Base-by-base conservation (phyloP, 1,140 invertebrate genomes). In the Patella vulgata region DNA sequence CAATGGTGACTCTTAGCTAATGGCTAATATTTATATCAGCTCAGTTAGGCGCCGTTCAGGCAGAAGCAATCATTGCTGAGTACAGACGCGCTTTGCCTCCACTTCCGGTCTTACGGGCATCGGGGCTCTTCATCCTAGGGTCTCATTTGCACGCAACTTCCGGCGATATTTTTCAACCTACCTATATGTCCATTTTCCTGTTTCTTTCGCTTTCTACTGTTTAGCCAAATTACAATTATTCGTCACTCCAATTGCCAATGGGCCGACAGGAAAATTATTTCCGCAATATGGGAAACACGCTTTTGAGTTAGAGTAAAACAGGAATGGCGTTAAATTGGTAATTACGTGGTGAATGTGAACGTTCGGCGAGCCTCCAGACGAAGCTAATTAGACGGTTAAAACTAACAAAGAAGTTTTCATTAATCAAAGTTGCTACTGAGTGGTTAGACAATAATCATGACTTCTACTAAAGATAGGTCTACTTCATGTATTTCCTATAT, bases 191-290 rank as follows among this genome's bases (percentile, higher is more conserved):
- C 43, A 39, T 46, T 39, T 61, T 61, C 59, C 59, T 47, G 59
- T 61, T 61, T 61, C 48, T 33, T 48, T 48, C 36, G 59, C 50
- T 61, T 61, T 61, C 39, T 36, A 40, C 59, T 61, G 59, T 61
- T 61, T 61, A 50, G 33, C 46, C 50, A 59, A 61, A 61, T 61
- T 42, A 61, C 59, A 61, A 61, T 61, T 61, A 61, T 61, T 61
- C 52, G 48, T 51, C 40, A n/a, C 30, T 33, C 21, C 36, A 31
- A 23, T 31, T 59, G n/a, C n/a, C n/a, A n/a, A n/a, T n/a, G n/a
- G n/a, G n/a, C n/a, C n/a, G n/a, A n/a, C n/a, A n/a, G n/a, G n/a
- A 44, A 44, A 23, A 44, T 44, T 44, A 44, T 44, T 44, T 44
- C 42, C 42, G 42, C 42, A 44, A 44, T 44, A 23, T n/a, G 42